These are phyloP conservation scores for Macrotrachela quadricornifera DNA, from an alignment of 1,140 invertebrate species.

Conservation along the genomic window DNA sequence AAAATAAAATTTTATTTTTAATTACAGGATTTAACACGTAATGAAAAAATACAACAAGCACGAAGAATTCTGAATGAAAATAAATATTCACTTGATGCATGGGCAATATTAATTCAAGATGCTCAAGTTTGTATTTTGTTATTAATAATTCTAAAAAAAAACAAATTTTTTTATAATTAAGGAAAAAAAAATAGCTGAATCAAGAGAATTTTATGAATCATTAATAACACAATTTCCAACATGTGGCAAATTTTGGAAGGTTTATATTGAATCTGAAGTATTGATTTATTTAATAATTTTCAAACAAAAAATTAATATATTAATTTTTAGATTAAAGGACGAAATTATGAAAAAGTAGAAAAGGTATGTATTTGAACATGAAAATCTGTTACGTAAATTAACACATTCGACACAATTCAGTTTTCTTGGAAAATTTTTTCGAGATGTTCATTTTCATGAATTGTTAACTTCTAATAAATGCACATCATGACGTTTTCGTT, in stretches of 20 bases:
- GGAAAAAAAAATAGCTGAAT: slow-evolving; percentile 66
- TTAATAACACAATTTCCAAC: slow-evolving; percentile 78
- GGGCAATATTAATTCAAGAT: slow-evolving; percentile 3
- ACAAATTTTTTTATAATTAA: slow-evolving; percentile 21
- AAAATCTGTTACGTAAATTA: too few relatives aligned
- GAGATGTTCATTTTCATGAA: too few relatives aligned
- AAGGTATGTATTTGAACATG: too few relatives aligned
- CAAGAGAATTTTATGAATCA: slow-evolving; percentile 71
- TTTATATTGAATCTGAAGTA: slow-evolving; percentile 97
- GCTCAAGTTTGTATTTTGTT: background rate
- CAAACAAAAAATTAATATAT: too few relatives aligned
- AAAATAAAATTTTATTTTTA: too few relatives aligned
- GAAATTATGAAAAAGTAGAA: slow-evolving; percentile 9
- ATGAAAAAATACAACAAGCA: too few relatives aligned
- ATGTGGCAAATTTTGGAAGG: slow-evolving; percentile 90
- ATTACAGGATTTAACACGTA: too few relatives aligned
- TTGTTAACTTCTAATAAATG: too few relatives aligned
- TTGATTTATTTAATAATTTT: background rate
- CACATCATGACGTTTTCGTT: too few relatives aligned
- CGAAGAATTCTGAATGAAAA: too few relatives aligned
- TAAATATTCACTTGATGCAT: background rate
- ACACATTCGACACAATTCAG: too few relatives aligned
- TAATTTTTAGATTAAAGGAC: background rate
- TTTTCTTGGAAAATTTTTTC: too few relatives aligned
- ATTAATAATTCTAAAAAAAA: background rate